These are phyloP conservation scores for Columba janthina DNA, from an alignment of 2,113 vertebrate species.

Conservation along the genomic window DNA sequence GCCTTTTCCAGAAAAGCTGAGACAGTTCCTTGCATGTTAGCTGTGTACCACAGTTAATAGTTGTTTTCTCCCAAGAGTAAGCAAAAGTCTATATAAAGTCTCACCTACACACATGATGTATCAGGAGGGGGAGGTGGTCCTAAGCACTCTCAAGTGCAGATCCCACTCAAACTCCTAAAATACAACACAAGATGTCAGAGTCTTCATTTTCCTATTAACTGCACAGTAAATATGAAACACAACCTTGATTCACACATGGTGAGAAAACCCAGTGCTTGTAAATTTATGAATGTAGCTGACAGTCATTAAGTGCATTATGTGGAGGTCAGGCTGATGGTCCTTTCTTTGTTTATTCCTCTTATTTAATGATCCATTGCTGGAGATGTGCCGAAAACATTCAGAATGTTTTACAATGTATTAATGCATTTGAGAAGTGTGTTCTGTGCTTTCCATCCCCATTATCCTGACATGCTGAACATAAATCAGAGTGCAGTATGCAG, in stretches of 20 bases:
- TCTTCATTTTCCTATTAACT: not conserved
- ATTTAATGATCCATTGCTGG: conserved; percentile 25
- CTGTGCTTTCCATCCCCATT: conserved; percentile 8
- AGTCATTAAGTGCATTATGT: not conserved
- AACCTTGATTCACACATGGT: not conserved
- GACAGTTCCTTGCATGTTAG: not conserved
- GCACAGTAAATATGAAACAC: not conserved
- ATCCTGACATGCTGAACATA: not conserved
- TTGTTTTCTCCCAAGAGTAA: not conserved
- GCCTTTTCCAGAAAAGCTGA: not conserved
- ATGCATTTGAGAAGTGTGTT: not conserved
- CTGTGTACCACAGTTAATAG: not conserved
- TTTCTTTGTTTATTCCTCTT: conserved; percentile 36
- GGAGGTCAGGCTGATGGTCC: not conserved
- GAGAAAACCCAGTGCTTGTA: conserved; percentile 32
- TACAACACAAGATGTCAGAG: not conserved
- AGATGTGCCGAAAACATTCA: not conserved
- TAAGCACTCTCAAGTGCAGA: not conserved
- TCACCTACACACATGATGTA: not conserved
- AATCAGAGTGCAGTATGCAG: not conserved
- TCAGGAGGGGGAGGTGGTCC: not conserved
- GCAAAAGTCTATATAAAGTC: not conserved
- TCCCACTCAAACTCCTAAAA: conserved; percentile 6
- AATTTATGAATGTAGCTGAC: conserved; percentile 53
- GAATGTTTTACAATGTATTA: conserved; percentile 24